phyloP scores from a whole-genome alignment of 1,140 invertebrate genomes.

The Papilio helenus region DNA sequence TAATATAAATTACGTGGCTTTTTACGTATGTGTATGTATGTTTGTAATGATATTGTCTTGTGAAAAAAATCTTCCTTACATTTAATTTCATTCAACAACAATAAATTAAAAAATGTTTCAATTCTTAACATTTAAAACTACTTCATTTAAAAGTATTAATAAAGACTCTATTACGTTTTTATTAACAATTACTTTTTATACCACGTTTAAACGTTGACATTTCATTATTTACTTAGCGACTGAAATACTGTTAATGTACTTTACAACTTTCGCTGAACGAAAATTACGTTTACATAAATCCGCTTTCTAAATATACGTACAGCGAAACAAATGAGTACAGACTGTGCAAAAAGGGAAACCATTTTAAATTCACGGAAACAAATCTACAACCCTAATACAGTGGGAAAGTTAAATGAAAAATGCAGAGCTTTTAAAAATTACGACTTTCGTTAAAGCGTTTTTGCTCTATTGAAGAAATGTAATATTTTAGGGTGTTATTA shows the following conservation, averaged over 20 bases:
- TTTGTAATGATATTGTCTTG: too few relatives aligned
- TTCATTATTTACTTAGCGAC: conserved; percentile 1
- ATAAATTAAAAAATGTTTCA: background rate
- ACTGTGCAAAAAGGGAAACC: background rate
- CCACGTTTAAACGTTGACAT: conserved; percentile 15
- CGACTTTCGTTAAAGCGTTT: background rate
- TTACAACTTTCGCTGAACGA: background rate
- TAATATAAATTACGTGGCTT: too few relatives aligned
- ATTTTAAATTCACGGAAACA: background rate
- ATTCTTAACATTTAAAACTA: background rate
- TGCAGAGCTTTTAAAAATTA: background rate
- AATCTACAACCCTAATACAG: background rate
- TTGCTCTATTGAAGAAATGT: background rate
- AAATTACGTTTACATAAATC: conserved; percentile 22
- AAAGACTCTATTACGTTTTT: background rate
- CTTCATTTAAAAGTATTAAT: background rate
- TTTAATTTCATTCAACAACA: background rate
- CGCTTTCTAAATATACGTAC: conserved; percentile 2
- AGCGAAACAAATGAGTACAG: conserved; percentile 13
- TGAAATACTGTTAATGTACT: background rate
- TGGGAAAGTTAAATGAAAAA: background rate
- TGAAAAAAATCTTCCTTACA: too few relatives aligned
- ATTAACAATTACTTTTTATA: background rate
- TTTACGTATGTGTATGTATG: too few relatives aligned
- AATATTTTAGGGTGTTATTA: too few relatives aligned